Evolutionary conservation across 1,140 invertebrate species (phyloP).

Genomic region (Prorops nasuta): DNA sequence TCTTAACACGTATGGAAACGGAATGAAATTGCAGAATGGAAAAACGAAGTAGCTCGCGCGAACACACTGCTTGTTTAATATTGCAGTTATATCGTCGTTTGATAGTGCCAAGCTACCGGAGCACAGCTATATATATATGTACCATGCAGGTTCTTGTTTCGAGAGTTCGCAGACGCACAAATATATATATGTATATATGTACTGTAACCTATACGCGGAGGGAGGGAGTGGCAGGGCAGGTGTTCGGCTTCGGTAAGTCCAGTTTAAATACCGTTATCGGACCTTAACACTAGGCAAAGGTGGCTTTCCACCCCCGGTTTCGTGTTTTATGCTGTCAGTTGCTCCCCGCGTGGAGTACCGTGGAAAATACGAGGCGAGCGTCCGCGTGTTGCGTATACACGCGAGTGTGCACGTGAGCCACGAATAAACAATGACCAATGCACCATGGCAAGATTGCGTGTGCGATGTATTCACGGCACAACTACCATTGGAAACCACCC

Average conservation of each 20-base stretch:
- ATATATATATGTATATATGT: too few relatives aligned
- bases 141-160: too few relatives aligned
- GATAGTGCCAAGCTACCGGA: too few relatives aligned
- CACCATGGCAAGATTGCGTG: conserved; percentile 38
- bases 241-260: conserved; percentile 19
- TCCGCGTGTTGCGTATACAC: background rate
- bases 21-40: too few relatives aligned
- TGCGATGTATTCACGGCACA: conserved; percentile 12
- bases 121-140: too few relatives aligned
- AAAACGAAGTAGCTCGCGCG: too few relatives aligned
- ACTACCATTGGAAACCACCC: conserved; percentile 12
- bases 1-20: too few relatives aligned
- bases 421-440: conserved; percentile 32
- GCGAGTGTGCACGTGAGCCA: background rate
- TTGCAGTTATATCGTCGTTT: too few relatives aligned
- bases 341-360: conserved; percentile 11
- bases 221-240: conserved; percentile 1
- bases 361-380: too few relatives aligned
- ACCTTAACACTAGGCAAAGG: conserved; percentile 19
- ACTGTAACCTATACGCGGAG: too few relatives aligned
- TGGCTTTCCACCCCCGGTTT: conserved; percentile 17
- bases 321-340: conserved; percentile 31
- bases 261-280: conserved; percentile 37
- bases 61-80: too few relatives aligned
- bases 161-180: too few relatives aligned